Evolutionary conservation across 2,113 vertebrate species (phyloP).

Genomic region (Otus sunia): DNA sequence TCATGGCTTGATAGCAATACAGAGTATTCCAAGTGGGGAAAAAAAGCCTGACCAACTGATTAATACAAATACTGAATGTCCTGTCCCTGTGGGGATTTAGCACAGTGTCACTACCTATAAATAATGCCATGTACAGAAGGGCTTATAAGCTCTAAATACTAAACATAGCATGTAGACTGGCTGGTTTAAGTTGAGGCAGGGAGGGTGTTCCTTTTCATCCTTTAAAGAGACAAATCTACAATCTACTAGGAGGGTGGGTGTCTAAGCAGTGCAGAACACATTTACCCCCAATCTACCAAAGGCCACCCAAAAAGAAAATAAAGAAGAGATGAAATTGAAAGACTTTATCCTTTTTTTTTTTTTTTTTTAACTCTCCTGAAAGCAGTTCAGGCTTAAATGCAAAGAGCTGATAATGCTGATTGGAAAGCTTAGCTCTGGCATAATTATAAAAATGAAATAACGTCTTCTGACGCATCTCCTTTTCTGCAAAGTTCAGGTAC

Average conservation of each 20-base stretch:
- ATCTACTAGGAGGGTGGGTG: background rate
- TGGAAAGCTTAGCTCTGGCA: background rate
- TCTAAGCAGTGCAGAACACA: background rate
- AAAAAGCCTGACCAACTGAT: slow-evolving; percentile 32
- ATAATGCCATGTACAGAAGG: slow-evolving; percentile 34
- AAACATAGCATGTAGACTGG: background rate
- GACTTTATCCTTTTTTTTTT: background rate
- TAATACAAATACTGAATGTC: slow-evolving; percentile 10
- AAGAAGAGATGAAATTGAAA: background rate
- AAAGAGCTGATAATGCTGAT: background rate
- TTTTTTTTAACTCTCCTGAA: background rate
- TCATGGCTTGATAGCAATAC: background rate
- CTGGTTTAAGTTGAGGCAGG: background rate
- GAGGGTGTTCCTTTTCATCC: background rate
- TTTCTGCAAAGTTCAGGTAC: background rate
- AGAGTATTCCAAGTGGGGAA: background rate
- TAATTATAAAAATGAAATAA: background rate
- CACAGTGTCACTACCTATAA: slow-evolving; percentile 44
- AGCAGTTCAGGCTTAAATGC: background rate
- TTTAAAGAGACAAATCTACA: background rate
- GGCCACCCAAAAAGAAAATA: background rate
- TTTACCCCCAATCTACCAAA: background rate
- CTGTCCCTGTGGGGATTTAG: slow-evolving; percentile 38
- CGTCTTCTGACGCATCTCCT: background rate
- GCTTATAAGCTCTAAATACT: slow-evolving; percentile 47